These are phyloP conservation scores for Hemistola chrysoprasaria DNA, from an alignment of 2,888 invertebrate genomes.

Conservation along the genomic window DNA sequence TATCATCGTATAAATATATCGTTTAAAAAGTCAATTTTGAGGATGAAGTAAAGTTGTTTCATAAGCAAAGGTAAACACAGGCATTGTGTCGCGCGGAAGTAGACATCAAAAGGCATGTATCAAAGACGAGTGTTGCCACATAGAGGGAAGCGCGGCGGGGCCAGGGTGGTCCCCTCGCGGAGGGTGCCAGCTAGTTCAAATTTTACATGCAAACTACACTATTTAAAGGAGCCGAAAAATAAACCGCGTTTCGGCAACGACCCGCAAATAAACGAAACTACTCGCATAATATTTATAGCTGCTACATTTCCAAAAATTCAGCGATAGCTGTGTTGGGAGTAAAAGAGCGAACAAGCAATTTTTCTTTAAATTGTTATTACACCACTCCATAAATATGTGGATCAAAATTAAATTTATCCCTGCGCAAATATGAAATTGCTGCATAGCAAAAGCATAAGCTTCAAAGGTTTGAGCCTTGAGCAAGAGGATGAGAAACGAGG, in stretches of 20 bases:
- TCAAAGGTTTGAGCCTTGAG: background rate
- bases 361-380: conserved; percentile 26
- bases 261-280: conserved; percentile 24
- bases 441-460: conserved; percentile 5
- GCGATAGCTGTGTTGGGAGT: conserved; percentile 28
- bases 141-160: conserved; percentile 52
- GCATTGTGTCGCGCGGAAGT: conserved; percentile 62
- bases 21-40: conserved; percentile 53
- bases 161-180: conserved; percentile 53
- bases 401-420: conserved; percentile 1
- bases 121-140: conserved; percentile 66
- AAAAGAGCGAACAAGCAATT: conserved; percentile 28
- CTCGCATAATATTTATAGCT: conserved; percentile 29
- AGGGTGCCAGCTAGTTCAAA: conserved; percentile 61
- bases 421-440: conserved; percentile 1
- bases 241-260: conserved; percentile 22
- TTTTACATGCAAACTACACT: conserved; percentile 52
- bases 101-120: conserved; percentile 75
- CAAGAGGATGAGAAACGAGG: conserved; percentile 1
- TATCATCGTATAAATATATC: conserved; percentile 34
- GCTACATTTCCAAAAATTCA: conserved; percentile 27
- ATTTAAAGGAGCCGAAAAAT: conserved; percentile 28
- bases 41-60: conserved; percentile 57
- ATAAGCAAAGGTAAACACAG: conserved; percentile 59
- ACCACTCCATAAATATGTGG: conserved; percentile 1